These are phyloP conservation scores for Aplysina aerophoba DNA, from an alignment of 37 sponge, comb jelly and placozoan species.

Conservation along the genomic window DNA sequence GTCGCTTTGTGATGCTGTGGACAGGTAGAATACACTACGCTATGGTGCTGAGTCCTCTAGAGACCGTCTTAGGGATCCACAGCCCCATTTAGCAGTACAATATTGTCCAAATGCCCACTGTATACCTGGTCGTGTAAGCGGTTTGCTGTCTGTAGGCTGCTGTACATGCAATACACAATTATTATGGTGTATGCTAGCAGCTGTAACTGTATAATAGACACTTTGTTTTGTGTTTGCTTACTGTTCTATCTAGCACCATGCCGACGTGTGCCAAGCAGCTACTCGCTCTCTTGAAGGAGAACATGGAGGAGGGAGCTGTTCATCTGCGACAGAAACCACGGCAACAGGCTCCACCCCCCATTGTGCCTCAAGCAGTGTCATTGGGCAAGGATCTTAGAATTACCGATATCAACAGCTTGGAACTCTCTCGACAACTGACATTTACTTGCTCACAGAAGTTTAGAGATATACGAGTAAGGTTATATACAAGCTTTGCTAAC, in stretches of 20 bases:
- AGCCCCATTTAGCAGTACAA: no score
- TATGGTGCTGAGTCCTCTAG: no score
- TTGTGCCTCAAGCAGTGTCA: constrained; percentile 47
- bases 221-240: background rate
- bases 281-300: constrained; percentile 36
- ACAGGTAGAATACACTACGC: constrained; percentile 23
- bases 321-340: constrained; percentile 43
- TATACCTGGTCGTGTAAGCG: no score
- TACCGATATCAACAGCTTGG: constrained; percentile 71
- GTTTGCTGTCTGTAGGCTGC: no score
- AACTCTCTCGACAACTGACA: constrained; percentile 70
- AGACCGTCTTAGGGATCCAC: no score
- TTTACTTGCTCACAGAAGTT: constrained; percentile 39
- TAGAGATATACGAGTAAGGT: constrained; percentile 57
- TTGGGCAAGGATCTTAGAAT: constrained; percentile 49
- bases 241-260: constrained; percentile 39
- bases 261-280: constrained; percentile 64
- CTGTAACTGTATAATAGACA: background rate
- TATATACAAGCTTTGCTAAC: background rate
- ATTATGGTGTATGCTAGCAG: no score
- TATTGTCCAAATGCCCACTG: no score
- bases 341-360: constrained; percentile 48
- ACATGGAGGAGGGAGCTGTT: constrained; percentile 45
- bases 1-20: constrained; percentile 39
- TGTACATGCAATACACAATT: no score